phyloP scores from a whole-genome alignment of 2,888 invertebrate genomes.

The Drosophila melanocephala region DNA sequence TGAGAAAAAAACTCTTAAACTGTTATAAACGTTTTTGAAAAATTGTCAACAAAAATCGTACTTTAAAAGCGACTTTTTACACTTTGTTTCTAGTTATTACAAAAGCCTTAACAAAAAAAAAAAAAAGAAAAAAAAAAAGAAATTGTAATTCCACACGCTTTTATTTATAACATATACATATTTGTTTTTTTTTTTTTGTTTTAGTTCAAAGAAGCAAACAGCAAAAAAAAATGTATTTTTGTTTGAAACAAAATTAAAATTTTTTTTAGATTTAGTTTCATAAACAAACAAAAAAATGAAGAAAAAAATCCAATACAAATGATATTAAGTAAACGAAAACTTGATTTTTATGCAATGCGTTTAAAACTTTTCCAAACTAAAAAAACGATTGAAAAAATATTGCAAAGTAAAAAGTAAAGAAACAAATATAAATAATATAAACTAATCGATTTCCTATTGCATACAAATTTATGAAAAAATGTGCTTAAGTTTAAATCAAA shows the following conservation, averaged over 20 bases:
- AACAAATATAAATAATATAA: slow-evolving; percentile 18
- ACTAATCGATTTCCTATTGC: slow-evolving; percentile 74
- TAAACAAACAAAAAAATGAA: slow-evolving; percentile 17
- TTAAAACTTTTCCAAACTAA: slow-evolving; percentile 44
- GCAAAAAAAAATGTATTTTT: slow-evolving; percentile 38
- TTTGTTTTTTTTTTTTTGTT: slow-evolving; percentile 42
- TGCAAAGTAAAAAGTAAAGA: background rate
- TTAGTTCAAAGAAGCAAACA: slow-evolving; percentile 47
- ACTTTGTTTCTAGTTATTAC: slow-evolving; percentile 58
- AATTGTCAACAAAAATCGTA: slow-evolving; percentile 12
- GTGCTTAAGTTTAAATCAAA: slow-evolving; percentile 81
- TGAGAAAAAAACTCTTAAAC: slow-evolving; percentile 40
- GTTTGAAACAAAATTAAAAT: slow-evolving; percentile 59
- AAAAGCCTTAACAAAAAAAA: slow-evolving; percentile 47
- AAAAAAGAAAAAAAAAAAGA: slow-evolving; percentile 51
- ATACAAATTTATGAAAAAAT: slow-evolving; percentile 74
- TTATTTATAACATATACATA: slow-evolving; percentile 71
- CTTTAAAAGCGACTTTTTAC: slow-evolving; percentile 41
- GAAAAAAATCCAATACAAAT: slow-evolving; percentile 43
- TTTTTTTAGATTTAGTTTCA: slow-evolving; percentile 50
- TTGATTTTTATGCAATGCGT: slow-evolving; percentile 52
- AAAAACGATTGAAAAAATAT: slow-evolving; percentile 22
- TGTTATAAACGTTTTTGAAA: slow-evolving; percentile 49
- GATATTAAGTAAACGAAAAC: slow-evolving; percentile 60
- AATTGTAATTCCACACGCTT: slow-evolving; percentile 79